phyloP scores from a whole-genome alignment of 2,888 invertebrate genomes.

The Phanerotoma sp. region DNA sequence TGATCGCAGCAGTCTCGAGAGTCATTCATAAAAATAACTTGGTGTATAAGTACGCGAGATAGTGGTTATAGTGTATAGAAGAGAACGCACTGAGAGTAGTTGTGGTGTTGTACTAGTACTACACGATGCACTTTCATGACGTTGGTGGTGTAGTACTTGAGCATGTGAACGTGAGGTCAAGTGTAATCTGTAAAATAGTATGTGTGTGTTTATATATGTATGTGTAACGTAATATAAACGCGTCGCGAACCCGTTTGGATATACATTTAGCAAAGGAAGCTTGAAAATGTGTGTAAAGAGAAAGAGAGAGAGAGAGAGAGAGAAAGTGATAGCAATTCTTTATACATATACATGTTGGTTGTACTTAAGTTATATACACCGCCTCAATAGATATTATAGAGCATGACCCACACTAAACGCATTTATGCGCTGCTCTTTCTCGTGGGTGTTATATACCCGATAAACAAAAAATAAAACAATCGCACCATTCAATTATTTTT shows the following conservation, averaged over 20 bases:
- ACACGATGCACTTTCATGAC: conserved; percentile 12
- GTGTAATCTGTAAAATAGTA: conserved; percentile 3
- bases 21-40: conserved; percentile 55
- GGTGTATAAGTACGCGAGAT: conserved; percentile 30
- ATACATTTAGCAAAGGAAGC: too few relatives aligned
- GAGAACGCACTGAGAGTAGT: conserved; percentile 6
- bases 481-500: conserved; percentile 24
- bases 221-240: conserved; percentile 11
- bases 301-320: conserved; percentile 11
- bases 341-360: background rate
- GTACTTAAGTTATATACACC: too few relatives aligned
- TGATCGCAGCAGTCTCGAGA: conserved; percentile 30
- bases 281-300: too few relatives aligned
- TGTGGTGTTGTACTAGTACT: conserved; percentile 4
- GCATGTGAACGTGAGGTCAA: background rate
- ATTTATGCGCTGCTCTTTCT: background rate
- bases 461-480: conserved; percentile 19
- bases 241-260: conserved; percentile 12
- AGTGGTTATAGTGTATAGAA: conserved; percentile 1
- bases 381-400: background rate
- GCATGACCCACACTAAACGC: background rate
- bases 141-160: too few relatives aligned
- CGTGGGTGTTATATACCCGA: conserved; percentile 20
- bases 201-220: background rate
- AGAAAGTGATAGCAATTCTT: conserved; percentile 4